Evolutionary conservation across 2,888 invertebrate genomes (phyloP).

Genomic region (Pristionchus arcanus): DNA sequence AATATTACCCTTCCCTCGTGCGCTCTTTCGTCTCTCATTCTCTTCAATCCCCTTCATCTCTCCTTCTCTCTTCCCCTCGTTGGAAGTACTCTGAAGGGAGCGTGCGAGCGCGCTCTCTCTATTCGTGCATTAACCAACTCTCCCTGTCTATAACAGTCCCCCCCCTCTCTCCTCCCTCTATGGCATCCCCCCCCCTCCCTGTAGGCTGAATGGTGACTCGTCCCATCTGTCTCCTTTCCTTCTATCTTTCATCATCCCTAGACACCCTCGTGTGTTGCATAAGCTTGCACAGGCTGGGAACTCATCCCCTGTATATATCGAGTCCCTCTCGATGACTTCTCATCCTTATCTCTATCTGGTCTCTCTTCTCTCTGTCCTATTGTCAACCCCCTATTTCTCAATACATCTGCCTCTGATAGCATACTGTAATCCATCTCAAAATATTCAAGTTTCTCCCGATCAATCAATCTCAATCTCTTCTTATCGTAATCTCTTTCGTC

Average conservation of each 20-base stretch:
- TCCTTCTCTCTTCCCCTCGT: constrained; percentile 4
- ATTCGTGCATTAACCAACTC: background rate
- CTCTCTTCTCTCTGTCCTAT: constrained; percentile 30
- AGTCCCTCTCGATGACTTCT: constrained; percentile 17
- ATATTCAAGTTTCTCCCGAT: background rate
- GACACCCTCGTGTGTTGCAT: constrained; percentile 26
- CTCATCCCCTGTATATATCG: constrained; percentile 38
- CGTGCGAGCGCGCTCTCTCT: constrained; percentile 34
- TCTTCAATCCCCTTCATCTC: background rate
- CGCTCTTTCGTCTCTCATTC: constrained; percentile 15
- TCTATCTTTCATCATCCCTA: background rate
- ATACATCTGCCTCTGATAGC: background rate
- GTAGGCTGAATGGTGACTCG: constrained; percentile 30
- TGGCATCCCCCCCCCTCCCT: background rate
- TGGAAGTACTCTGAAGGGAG: constrained; percentile 38
- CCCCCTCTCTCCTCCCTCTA: background rate
- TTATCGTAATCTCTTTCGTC: constrained; percentile 1
- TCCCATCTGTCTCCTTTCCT: constrained; percentile 19
- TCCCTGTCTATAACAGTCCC: constrained; percentile 4
- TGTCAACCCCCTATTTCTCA: constrained; percentile 39
- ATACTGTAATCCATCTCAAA: constrained; percentile 2
- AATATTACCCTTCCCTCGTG: constrained; percentile 31
- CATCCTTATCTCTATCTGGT: background rate
- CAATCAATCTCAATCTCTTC: background rate
- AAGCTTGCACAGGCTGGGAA: constrained; percentile 42